Conservation (phyloP, 2,888 invertebrate species). For the Leptogaster cylindrica region DNA sequence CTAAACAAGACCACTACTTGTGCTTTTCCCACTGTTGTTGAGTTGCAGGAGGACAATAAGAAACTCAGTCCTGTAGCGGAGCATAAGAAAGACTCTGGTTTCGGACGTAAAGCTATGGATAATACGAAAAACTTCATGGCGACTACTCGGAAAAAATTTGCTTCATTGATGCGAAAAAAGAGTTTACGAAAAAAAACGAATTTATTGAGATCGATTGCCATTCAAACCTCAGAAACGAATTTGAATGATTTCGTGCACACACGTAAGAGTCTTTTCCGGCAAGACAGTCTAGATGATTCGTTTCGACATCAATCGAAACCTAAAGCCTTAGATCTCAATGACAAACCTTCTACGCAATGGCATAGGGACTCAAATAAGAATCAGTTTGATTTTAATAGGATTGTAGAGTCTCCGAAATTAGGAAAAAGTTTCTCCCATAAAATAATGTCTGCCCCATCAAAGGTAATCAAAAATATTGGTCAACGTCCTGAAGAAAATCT, state of each 20-base stretch:
- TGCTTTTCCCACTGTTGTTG: slow-evolving; percentile 2
- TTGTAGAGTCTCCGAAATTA: slow-evolving; percentile 54
- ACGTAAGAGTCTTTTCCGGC: slow-evolving; percentile 9
- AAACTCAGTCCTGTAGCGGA: slow-evolving; percentile 21
- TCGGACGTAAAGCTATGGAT: slow-evolving; percentile 38
- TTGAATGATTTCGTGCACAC: neutral
- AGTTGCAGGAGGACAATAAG: neutral
- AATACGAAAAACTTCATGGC: slow-evolving; percentile 52
- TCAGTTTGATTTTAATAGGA: slow-evolving; percentile 58
- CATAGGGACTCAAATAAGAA: too few species aligned
- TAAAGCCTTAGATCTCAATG: slow-evolving; percentile 26
- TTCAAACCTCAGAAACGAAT: slow-evolving; percentile 53
- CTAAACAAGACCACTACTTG: neutral
- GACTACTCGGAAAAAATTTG: slow-evolving; percentile 56
- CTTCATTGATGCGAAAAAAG: slow-evolving; percentile 56
- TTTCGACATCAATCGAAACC: slow-evolving; percentile 37
- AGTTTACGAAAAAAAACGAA: slow-evolving; percentile 50
- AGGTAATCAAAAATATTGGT: slow-evolving; percentile 37
- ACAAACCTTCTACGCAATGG: slow-evolving; percentile 14
- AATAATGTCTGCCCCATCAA: slow-evolving; percentile 33
- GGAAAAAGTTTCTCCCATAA: slow-evolving; percentile 36
- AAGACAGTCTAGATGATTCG: slow-evolving; percentile 17
- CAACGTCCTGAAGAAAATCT: slow-evolving; percentile 14
- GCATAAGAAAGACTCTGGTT: slow-evolving; percentile 49
- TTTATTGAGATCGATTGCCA: slow-evolving; percentile 52